These are phyloP conservation scores for Thaumatotibia leucotreta DNA, from an alignment of 1,140 invertebrate genomes.

Conservation along the genomic window DNA sequence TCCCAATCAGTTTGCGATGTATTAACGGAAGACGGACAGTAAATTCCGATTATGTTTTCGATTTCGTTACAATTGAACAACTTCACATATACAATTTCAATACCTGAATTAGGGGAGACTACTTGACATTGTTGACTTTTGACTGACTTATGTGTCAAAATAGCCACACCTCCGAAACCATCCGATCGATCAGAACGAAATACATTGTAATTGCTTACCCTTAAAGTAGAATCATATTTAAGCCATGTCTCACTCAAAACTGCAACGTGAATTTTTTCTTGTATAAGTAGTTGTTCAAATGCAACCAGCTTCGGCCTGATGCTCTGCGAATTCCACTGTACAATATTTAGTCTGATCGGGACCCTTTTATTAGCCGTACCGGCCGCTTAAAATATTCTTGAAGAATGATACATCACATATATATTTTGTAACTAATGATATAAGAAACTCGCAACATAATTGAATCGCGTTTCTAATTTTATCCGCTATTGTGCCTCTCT, in stretches of 20 bases:
- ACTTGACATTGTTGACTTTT: background rate
- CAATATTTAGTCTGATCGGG: background rate
- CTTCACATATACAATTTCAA: background rate
- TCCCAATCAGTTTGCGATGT: background rate
- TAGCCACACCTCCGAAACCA: background rate
- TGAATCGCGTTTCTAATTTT: background rate
- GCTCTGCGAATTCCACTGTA: background rate
- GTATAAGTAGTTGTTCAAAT: background rate
- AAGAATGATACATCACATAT: background rate
- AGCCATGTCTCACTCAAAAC: constrained; percentile 13
- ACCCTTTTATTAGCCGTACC: too few species aligned
- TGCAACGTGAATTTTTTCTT: constrained; percentile 13
- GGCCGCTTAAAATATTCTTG: too few species aligned
- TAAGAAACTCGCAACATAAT: background rate
- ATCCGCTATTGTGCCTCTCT: too few species aligned
- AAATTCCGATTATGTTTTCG: background rate
- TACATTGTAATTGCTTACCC: background rate
- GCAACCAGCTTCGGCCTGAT: background rate
- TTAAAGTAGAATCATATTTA: background rate
- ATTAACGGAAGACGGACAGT: background rate
- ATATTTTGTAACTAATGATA: background rate
- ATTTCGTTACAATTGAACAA: background rate
- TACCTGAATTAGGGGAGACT: background rate
- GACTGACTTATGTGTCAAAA: background rate
- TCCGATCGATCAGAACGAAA: background rate